A percentile compares a stretch with the other conserved stretches of the same genome.
These are phyloP conservation scores for Sakesphorus luctuosus DNA, from an alignment of 2,113 vertebrate genomes.

Conservation along the genomic window DNA sequence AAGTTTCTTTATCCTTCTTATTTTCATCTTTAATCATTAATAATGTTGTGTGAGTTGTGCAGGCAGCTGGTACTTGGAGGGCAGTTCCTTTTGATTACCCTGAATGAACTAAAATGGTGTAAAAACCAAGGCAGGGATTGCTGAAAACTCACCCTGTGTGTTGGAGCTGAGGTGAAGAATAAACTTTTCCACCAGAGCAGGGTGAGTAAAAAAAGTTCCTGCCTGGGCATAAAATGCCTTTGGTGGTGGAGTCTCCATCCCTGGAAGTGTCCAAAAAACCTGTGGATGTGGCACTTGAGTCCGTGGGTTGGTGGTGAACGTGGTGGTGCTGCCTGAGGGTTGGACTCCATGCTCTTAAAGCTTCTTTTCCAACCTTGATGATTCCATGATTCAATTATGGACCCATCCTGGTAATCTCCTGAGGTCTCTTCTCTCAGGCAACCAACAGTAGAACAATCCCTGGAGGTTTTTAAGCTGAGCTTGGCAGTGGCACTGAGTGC, in stretches of 20 bases:
- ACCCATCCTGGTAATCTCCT: not conserved
- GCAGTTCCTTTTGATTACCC: not conserved
- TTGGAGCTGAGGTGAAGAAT: not conserved
- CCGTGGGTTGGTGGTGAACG: rapidly evolving
- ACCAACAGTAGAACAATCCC: no score
- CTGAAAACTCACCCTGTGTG: not conserved
- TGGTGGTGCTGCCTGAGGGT: not conserved
- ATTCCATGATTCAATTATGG: not conserved
- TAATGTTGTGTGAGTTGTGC: not conserved
- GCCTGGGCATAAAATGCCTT: not conserved
- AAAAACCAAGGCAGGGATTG: not conserved
- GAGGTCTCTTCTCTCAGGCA: no score
- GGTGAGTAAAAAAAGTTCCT: not conserved
- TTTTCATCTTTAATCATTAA: not conserved
- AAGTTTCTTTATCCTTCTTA: not conserved
- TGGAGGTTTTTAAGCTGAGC: no score
- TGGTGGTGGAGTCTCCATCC: not conserved
- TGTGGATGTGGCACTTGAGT: not conserved
- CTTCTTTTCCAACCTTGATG: not conserved
- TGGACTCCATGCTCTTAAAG: not conserved
- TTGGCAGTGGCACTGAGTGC: no score
- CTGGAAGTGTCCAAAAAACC: not conserved
- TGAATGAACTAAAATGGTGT: not conserved
- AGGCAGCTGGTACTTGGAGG: not conserved
- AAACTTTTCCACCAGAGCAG: not conserved